phyloP scores from a whole-genome alignment of 2,888 invertebrate genomes.

The Lepeophtheirus nordmannii region DNA sequence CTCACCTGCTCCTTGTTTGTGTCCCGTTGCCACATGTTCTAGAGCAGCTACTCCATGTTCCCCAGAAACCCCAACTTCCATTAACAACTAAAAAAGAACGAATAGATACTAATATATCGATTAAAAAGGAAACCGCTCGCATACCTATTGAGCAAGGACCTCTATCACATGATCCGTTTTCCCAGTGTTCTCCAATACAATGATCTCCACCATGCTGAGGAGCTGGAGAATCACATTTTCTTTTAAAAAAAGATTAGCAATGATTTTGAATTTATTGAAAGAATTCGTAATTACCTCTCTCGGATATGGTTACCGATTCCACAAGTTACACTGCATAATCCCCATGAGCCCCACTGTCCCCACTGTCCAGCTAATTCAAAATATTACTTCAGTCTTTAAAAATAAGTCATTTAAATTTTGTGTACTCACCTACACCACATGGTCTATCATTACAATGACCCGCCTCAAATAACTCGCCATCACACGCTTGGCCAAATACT shows the following conservation, averaged over 20 bases:
- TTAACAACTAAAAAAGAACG: background rate
- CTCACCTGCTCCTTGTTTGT: background rate
- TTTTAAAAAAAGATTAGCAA: background rate
- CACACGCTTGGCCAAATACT: background rate
- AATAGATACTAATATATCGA: background rate
- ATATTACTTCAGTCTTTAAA: background rate
- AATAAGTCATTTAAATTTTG: background rate
- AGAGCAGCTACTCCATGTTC: background rate
- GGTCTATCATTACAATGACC: background rate
- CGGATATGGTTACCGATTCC: background rate
- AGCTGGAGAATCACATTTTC: constrained; percentile 7
- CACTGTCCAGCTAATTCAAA: background rate
- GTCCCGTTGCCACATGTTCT: background rate
- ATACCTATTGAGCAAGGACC: background rate
- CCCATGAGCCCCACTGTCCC: background rate
- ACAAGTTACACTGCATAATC: background rate
- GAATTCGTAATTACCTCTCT: background rate
- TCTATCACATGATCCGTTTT: background rate
- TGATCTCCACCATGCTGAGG: background rate
- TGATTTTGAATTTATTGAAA: background rate
- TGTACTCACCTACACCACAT: background rate
- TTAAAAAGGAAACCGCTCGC: background rate
- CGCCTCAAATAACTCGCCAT: background rate
- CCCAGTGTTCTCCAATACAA: background rate
- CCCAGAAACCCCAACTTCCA: constrained; percentile 1